Conservation (phyloP, 2,888 invertebrate genomes). For the Glaucopsyche alexis region DNA sequence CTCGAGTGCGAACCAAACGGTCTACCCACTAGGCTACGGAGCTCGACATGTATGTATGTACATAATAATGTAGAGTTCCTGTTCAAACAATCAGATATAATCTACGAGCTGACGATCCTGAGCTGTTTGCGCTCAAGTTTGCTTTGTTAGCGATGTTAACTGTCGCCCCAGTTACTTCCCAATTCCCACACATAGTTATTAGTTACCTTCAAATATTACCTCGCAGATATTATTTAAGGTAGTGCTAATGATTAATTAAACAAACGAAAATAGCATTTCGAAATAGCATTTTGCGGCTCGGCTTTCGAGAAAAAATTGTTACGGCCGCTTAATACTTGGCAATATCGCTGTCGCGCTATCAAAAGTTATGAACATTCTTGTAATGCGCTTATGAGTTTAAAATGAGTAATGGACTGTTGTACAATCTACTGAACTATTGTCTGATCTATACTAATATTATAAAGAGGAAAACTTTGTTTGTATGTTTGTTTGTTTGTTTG, state of each 20-base stretch:
- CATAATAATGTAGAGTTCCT: background rate
- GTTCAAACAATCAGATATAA: background rate
- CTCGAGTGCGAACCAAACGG: too few relatives aligned
- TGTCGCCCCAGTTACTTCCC: background rate
- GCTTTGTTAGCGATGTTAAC: conserved; percentile 8
- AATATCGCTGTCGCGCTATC: too few relatives aligned
- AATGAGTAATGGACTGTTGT: background rate
- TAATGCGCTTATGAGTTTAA: background rate
- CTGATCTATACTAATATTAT: too few relatives aligned
- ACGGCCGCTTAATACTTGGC: too few relatives aligned
- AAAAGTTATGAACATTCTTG: background rate
- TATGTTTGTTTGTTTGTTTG: too few relatives aligned
- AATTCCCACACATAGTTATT: background rate
- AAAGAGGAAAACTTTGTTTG: too few relatives aligned
- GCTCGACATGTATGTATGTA: too few relatives aligned
- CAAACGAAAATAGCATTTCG: too few relatives aligned
- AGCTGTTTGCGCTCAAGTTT: conserved; percentile 10
- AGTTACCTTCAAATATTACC: conserved; percentile 1
- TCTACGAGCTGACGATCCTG: conserved; percentile 3
- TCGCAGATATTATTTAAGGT: background rate
- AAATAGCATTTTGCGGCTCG: too few relatives aligned
- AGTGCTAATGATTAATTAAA: background rate
- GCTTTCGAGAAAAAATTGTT: too few relatives aligned
- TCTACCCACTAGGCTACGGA: too few relatives aligned
- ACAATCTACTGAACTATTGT: too few relatives aligned